These are phyloP conservation scores for Tipula helvola DNA, from an alignment of 2,888 invertebrate genomes.

Conservation along the genomic window DNA sequence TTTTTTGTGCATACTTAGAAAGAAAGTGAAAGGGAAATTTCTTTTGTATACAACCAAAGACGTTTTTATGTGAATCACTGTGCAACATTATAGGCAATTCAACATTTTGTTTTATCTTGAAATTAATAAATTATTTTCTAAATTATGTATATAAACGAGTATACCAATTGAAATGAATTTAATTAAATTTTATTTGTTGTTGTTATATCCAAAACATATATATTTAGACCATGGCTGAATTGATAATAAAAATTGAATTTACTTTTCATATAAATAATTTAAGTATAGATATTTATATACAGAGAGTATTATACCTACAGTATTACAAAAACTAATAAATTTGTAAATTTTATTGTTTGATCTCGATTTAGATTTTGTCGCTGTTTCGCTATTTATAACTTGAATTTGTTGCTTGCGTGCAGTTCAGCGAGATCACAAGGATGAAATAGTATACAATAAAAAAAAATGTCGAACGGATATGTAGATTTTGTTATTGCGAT, in stretches of 20 bases:
- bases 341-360: slow-evolving; percentile 4
- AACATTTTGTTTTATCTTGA: not conserved
- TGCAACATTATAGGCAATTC: not conserved
- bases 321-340: not conserved
- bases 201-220: not conserved
- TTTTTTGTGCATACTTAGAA: not conserved
- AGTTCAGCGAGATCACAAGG: not conserved
- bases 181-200: not conserved
- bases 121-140: not conserved
- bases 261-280: not conserved
- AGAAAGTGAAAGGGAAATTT: not conserved
- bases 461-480: not conserved
- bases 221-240: slow-evolving; percentile 10
- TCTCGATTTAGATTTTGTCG: not conserved
- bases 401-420: not conserved
- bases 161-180: not conserved
- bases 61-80: not conserved
- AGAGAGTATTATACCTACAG: not conserved
- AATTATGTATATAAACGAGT: not conserved
- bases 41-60: not conserved
- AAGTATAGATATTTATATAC: not conserved
- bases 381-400: not conserved
- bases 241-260: slow-evolving; percentile 6
- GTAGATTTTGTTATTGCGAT: not conserved
- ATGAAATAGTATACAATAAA: not conserved